phyloP scores from a whole-genome alignment of 2,113 vertebrate species.

The Barbus barbus region DNA sequence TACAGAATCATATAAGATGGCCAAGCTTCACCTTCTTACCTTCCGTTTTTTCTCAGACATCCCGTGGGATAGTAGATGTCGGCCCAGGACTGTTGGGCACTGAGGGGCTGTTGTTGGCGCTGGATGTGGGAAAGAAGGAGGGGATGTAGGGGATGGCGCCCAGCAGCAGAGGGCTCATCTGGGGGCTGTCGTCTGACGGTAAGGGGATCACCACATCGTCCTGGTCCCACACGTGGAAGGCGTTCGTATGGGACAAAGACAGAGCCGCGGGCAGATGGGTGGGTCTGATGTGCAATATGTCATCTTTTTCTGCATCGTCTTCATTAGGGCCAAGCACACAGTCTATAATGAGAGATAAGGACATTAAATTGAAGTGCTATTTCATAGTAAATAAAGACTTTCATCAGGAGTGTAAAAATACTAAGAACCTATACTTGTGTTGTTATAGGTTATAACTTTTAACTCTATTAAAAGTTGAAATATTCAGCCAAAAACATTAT shows the following conservation, averaged over 20 bases:
- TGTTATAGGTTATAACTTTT: too few species aligned
- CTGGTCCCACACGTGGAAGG: conserved; percentile 80
- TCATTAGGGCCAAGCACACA: conserved; percentile 75
- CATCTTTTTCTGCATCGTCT: conserved; percentile 62
- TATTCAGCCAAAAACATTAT: too few species aligned
- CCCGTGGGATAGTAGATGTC: conserved; percentile 41
- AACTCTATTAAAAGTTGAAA: too few species aligned
- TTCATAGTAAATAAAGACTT: too few species aligned
- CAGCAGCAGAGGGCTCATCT: conserved; percentile 69
- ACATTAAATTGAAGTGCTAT: too few species aligned
- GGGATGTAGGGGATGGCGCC: conserved; percentile 73
- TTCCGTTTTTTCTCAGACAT: conserved; percentile 5
- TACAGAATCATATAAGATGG: not conserved
- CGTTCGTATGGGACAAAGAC: conserved; percentile 69
- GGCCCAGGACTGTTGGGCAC: conserved; percentile 53
- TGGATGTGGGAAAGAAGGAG: conserved; percentile 70
- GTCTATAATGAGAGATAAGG: conserved; percentile 61
- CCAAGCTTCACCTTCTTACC: not conserved
- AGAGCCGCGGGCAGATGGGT: conserved; percentile 54
- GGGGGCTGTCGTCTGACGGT: conserved; percentile 58
- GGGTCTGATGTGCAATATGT: conserved; percentile 36
- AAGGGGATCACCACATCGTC: conserved; percentile 73
- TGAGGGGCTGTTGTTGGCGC: conserved; percentile 49
- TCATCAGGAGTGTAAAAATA: too few species aligned
- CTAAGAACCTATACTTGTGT: too few species aligned